Conservation (phyloP, 2,797 vertebrate species). For the Eremophila alpestris region DNA sequence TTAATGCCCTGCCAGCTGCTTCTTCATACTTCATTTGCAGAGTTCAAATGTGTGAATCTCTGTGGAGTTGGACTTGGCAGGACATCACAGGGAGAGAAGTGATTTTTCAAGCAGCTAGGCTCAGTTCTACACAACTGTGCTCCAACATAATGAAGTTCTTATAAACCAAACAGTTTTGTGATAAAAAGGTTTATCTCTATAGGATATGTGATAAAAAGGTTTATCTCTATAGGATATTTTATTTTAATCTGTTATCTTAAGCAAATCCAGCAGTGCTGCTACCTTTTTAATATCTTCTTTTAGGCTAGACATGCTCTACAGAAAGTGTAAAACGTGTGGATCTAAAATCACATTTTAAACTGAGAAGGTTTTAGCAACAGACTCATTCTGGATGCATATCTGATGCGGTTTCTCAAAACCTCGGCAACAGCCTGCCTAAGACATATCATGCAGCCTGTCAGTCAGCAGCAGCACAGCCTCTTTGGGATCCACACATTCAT, state of each 20-base stretch:
- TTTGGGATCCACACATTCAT: accelerated
- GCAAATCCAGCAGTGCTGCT: neutral
- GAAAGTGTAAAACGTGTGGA: neutral
- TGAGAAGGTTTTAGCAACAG: neutral
- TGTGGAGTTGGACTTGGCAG: neutral
- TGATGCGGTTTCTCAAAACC: neutral
- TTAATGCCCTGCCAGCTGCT: neutral
- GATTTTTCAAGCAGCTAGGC: neutral
- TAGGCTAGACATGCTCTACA: neutral
- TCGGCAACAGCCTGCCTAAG: neutral
- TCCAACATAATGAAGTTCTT: neutral
- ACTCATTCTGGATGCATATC: neutral
- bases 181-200: neutral
- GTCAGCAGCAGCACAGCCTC: neutral
- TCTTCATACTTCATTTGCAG: neutral
- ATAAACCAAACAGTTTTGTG: neutral
- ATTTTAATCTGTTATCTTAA: neutral
- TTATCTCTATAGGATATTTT: neutral
- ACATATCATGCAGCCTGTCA: neutral
- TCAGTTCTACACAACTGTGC: neutral
- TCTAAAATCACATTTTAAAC: neutral
- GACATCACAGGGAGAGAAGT: neutral
- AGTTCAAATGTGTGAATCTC: conserved; percentile 2
- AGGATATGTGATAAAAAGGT: neutral
- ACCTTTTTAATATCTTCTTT: neutral